Percentiles rank a stretch among this genome's conserved stretches.
These are phyloP conservation scores for Epinotia brunnichana DNA, from an alignment of 2,888 invertebrate species.

Conservation along the genomic window DNA sequence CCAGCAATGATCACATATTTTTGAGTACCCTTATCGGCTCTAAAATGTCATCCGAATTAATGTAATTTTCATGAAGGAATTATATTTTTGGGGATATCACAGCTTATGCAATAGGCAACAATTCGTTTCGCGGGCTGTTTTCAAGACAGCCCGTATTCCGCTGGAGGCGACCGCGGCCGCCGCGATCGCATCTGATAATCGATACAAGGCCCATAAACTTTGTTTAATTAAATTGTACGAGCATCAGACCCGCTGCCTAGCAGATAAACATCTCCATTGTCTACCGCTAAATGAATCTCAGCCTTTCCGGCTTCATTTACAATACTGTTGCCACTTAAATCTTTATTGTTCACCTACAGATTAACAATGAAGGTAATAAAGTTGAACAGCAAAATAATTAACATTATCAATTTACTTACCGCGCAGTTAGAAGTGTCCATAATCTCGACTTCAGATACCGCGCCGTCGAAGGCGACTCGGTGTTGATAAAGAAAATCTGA, in stretches of 20 bases:
- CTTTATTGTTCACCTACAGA: slow-evolving; percentile 31
- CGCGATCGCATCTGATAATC: slow-evolving; percentile 69
- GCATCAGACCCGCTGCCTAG: slow-evolving; percentile 63
- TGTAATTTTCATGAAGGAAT: background rate
- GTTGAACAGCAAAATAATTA: slow-evolving; percentile 20
- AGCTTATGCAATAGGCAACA: slow-evolving; percentile 25
- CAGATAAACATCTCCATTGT: slow-evolving; percentile 81
- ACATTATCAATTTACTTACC: slow-evolving; percentile 79
- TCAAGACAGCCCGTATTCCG: slow-evolving; percentile 43
- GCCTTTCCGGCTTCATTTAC: slow-evolving; percentile 66
- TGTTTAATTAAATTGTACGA: slow-evolving; percentile 80
- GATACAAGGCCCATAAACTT: slow-evolving; percentile 75
- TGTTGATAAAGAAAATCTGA: slow-evolving; percentile 92
- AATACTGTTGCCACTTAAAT: slow-evolving; percentile 46
- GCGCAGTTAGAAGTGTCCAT: slow-evolving; percentile 91
- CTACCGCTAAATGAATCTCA: slow-evolving; percentile 75
- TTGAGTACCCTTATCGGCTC: no score
- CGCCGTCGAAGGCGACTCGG: slow-evolving; percentile 90
- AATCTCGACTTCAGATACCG: slow-evolving; percentile 90
- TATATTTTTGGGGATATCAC: slow-evolving; percentile 4
- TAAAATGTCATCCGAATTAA: no score
- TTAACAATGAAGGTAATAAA: slow-evolving; percentile 19
- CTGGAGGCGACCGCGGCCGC: slow-evolving; percentile 58
- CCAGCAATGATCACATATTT: no score
- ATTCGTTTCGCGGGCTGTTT: slow-evolving; percentile 45